A percentile compares a stretch with the other conserved stretches of the same genome.
Conservation (phyloP, 2,888 invertebrate species). For the Encarsia formosa region DNA sequence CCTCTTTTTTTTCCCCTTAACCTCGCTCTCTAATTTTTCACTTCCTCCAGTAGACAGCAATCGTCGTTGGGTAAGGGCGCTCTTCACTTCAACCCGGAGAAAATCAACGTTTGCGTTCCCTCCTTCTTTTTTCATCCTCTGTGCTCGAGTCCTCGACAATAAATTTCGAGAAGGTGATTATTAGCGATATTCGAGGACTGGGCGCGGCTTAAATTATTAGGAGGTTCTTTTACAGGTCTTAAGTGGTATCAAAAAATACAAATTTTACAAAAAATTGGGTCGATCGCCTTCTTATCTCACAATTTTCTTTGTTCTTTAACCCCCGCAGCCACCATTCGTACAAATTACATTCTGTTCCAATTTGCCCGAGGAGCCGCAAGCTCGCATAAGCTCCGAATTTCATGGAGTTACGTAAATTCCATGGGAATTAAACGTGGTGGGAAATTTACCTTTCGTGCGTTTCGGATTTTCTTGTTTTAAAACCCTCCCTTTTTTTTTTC, state of each 20-base stretch:
- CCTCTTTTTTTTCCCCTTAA: not conserved
- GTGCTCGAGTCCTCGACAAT: no score
- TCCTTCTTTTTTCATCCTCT: no score
- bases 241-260: no score
- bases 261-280: no score
- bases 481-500: no score
- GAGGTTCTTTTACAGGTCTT: no score
- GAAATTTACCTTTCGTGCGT: slow-evolving; percentile 1
- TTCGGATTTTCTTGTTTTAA: no score
- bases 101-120: slow-evolving; percentile 2
- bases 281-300: not conserved
- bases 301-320: not conserved
- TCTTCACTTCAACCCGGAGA: not conserved
- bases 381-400: slow-evolving; percentile 5
- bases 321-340: not conserved
- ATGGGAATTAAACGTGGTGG: not conserved
- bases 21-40: slow-evolving; percentile 10
- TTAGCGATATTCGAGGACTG: no score
- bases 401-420: slow-evolving; percentile 6
- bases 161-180: no score
- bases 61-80: slow-evolving; percentile 7
- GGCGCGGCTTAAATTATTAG: no score
- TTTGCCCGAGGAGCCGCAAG: not conserved
- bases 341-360: slow-evolving; percentile 2
- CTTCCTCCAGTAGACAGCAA: slow-evolving; percentile 6